A percentile compares a stretch with the other conserved stretches of the same genome.
Evolutionary conservation across 2,888 invertebrate species (phyloP).

Genomic region (Thera obeliscata): DNA sequence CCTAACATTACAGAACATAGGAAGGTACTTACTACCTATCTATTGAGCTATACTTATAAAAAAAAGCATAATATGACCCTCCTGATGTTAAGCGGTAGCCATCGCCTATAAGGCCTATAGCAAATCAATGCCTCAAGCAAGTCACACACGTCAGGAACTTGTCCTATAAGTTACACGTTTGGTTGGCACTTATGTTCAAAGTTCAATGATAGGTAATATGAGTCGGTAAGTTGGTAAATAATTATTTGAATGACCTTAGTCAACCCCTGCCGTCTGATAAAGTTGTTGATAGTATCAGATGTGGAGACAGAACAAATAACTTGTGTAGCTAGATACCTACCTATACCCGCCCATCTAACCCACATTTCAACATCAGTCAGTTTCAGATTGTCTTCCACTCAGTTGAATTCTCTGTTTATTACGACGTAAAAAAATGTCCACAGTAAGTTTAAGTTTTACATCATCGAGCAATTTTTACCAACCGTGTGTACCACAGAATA

Average conservation of each 20-base stretch:
- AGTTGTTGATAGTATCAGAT: conserved; percentile 9
- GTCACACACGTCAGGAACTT: too few relatives aligned
- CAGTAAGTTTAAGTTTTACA: conserved; percentile 42
- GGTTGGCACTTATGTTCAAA: too few relatives aligned
- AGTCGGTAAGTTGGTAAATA: background rate
- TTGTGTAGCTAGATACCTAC: conserved; percentile 1
- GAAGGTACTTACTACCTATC: too few relatives aligned
- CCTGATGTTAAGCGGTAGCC: too few relatives aligned
- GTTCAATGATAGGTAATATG: too few relatives aligned
- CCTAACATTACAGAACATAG: too few relatives aligned
- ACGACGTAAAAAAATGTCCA: conserved; percentile 44
- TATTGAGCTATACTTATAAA: too few relatives aligned
- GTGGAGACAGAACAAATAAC: conserved; percentile 10
- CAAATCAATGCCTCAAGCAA: too few relatives aligned
- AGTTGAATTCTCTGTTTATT: conserved; percentile 18
- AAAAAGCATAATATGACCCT: too few relatives aligned
- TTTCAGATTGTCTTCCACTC: conserved; percentile 29
- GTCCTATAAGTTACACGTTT: too few relatives aligned
- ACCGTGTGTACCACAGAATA: background rate
- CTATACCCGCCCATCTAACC: background rate
- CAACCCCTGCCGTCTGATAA: conserved; percentile 3
- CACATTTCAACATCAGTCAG: conserved; percentile 21
- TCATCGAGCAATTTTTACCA: background rate
- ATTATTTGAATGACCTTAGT: background rate
- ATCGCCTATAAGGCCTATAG: too few relatives aligned